Evolutionary conservation across 30 jellyfish, hydroid and myxozoan species (phyloP).

Genomic region (Pseudorhiza aurosa): DNA sequence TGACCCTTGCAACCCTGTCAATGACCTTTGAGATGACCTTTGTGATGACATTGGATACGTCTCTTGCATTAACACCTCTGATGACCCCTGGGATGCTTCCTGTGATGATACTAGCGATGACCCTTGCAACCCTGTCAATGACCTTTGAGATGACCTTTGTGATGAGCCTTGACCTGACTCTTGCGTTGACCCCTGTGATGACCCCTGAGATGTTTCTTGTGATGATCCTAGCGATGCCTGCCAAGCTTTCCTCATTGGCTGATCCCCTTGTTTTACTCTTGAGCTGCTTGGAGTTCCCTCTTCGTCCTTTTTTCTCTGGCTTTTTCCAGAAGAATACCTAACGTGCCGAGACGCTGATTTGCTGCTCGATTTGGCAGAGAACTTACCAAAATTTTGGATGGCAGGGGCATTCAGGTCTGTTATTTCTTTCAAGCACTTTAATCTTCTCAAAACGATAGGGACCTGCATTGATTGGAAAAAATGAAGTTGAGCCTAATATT

Average conservation of each 20-base stretch:
- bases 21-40: neutral
- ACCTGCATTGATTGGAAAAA: too few relatives aligned
- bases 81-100: neutral
- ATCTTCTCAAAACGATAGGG: conserved; percentile 69
- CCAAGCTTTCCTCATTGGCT: neutral
- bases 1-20: neutral
- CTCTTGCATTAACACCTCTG: neutral
- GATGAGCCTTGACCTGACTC: neutral
- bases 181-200: neutral
- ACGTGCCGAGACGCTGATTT: conserved; percentile 47
- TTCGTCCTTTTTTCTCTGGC: conserved; percentile 53
- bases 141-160: conserved; percentile 1
- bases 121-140: too few relatives aligned
- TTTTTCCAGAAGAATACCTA: conserved; percentile 26
- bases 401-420: conserved; percentile 65
- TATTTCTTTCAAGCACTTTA: conserved; percentile 69
- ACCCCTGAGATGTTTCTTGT: neutral
- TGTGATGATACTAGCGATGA: neutral
- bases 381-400: conserved; percentile 40
- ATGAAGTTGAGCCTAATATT: too few relatives aligned
- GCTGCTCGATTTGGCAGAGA: conserved; percentile 29
- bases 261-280: conserved; percentile 1
- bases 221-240: conserved; percentile 17
- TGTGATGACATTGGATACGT: neutral
- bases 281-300: conserved; percentile 36